These are phyloP conservation scores for Eremophila alpestris DNA, from an alignment of 2,797 vertebrate species.

Conservation along the genomic window DNA sequence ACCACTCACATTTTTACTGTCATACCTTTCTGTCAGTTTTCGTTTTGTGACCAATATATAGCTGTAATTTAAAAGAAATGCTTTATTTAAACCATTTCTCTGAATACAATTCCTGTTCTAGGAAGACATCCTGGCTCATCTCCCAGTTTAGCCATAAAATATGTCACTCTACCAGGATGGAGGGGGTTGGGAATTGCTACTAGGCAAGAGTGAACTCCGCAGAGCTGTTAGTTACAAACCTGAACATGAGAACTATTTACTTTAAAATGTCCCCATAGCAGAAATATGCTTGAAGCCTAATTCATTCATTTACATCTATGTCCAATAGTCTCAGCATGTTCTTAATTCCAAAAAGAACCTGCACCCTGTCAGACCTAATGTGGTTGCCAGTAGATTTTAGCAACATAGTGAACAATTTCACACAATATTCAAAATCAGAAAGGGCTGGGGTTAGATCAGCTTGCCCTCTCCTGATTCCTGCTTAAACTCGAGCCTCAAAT, in stretches of 20 bases:
- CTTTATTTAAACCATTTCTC: conserved; percentile 14
- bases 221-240: not conserved
- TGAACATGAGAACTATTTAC: not conserved
- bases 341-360: conserved; percentile 23
- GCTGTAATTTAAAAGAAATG: not conserved
- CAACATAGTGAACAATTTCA: not conserved
- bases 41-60: conserved; percentile 13
- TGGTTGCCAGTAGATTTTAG: conserved; percentile 39
- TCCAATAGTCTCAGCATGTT: not conserved
- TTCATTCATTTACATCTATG: not conserved
- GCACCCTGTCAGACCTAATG: not conserved
- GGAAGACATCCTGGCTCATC: conserved; percentile 4
- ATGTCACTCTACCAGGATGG: not conserved
- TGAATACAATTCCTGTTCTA: conserved; percentile 13
- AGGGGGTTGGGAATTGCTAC: not conserved
- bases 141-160: conserved; percentile 39
- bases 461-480: not conserved
- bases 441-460: not conserved
- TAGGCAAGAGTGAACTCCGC: not conserved
- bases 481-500: not conserved
- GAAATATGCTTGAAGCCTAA: not conserved
- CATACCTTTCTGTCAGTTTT: conserved; percentile 19
- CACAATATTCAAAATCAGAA: conserved; percentile 12
- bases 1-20: not conserved
- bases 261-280: not conserved